phyloP scores from a whole-genome alignment of 2,888 invertebrate genomes.

The Rhagium mordax region DNA sequence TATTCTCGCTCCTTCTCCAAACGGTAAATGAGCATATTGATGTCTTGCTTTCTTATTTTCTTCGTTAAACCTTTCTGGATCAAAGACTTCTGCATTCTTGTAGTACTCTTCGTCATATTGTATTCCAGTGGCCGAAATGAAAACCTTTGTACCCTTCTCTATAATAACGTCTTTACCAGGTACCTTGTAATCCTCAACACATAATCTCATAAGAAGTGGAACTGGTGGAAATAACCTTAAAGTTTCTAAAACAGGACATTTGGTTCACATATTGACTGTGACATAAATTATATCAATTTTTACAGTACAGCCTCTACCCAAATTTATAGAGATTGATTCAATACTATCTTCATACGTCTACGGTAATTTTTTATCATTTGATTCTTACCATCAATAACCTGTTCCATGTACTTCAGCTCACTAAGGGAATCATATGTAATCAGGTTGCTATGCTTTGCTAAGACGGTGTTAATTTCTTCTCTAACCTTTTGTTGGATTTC shows the following conservation, averaged over 20 bases:
- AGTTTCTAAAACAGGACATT: conserved; percentile 28
- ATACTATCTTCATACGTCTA: no score
- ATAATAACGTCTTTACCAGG: background rate
- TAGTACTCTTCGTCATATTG: background rate
- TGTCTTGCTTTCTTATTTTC: background rate
- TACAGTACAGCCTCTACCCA: no score
- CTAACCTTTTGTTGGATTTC: conserved; percentile 51
- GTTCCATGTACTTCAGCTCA: conserved; percentile 52
- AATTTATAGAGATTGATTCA: no score
- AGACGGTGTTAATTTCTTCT: conserved; percentile 47
- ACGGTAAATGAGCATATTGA: background rate
- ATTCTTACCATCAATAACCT: conserved; percentile 53
- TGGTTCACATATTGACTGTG: background rate
- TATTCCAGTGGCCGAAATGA: background rate
- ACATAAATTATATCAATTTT: no score
- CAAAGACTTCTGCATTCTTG: background rate
- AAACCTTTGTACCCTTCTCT: background rate
- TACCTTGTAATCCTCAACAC: background rate
- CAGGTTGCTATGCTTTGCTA: conserved; percentile 46
- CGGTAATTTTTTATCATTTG: background rate
- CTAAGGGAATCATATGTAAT: conserved; percentile 53
- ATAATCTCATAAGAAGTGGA: conserved; percentile 26
- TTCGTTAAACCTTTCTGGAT: background rate
- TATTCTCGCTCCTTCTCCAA: background rate
- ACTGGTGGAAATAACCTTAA: conserved; percentile 63